Evolutionary conservation across 2,888 invertebrate genomes (phyloP), one percentile per base, ranked within the genome.

Genomic region (Calephelis perditalis): DNA sequence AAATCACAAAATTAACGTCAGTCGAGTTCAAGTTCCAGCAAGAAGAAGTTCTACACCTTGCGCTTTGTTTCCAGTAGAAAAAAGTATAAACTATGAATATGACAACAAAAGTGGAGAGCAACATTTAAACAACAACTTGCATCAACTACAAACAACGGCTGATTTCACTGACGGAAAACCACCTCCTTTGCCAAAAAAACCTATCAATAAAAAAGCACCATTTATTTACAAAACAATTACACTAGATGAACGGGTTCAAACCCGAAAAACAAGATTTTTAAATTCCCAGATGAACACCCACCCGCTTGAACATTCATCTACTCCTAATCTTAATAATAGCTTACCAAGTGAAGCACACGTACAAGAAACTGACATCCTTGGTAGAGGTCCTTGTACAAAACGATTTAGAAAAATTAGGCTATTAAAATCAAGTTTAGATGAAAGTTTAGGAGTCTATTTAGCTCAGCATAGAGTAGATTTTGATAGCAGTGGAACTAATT

Each of bases 381-480:
- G 92, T 56, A 87, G 92, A 78, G 92, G 92, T 52, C 92, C 93
- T 0, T 93, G 92, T 68, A 89, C 91, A 7, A 91, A 93, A 63
- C 84, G 93, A 57, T 94, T 94, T 75, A 85, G 94, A 64, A 91
- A 93, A 74, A 92, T 95, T 60, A 92, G 94, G 68, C 81, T 96
- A 68, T 86, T 93, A 62, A 94, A 95, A 74, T 91, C 92, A 45
- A 92, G 92, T 69, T 82, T 93, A 59, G 92, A 93, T 69, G 94
- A 94, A 73, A 94, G 93, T 70, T 87, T 95, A 46, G 95, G 95
- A 3, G 92, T 95, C 47, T 93, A 94, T 68, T 81, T 96, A 66
- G 93, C 95, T 44, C 94, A 94, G 70, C 94, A 94, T 71, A 86
- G 89, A 75, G 85, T 89, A 60, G 92, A 92, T 68, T 91, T 92